Conservation (phyloP, 1,140 invertebrate genomes). For the Eciton burchellii region DNA sequence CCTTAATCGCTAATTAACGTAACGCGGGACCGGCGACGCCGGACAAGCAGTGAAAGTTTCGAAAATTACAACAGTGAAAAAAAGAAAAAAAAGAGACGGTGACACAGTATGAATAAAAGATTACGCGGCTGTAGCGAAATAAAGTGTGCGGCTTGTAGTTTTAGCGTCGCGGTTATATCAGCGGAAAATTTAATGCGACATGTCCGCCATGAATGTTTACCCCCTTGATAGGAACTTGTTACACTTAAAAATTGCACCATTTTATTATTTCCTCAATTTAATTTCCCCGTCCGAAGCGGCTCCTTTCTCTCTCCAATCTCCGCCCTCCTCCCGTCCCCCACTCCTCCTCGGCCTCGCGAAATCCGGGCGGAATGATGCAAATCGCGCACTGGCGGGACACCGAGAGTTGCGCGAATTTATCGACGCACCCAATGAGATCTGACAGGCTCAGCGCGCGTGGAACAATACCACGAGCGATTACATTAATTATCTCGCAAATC, state of each 20-base stretch:
- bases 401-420: conserved; percentile 28
- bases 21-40: neutral
- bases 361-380: neutral
- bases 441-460: conserved; percentile 9
- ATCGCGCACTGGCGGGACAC: conserved; percentile 1
- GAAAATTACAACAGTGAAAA: conserved; percentile 24
- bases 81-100: conserved; percentile 29
- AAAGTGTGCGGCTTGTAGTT: conserved; percentile 29
- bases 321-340: too few relatives aligned
- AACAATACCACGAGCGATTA: conserved; percentile 48
- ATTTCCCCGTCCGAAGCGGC: neutral
- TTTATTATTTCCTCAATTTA: conserved; percentile 3
- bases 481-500: conserved; percentile 44
- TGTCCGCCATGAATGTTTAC: neutral
- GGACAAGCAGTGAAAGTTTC: conserved; percentile 12
- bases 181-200: conserved; percentile 21
- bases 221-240: conserved; percentile 16
- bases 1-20: conserved; percentile 36
- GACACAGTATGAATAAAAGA: conserved; percentile 43
- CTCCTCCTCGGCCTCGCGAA: neutral
- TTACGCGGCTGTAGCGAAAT: conserved; percentile 10
- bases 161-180: neutral
- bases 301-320: too few relatives aligned
- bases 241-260: neutral
- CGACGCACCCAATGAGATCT: conserved; percentile 25